Conservation (phyloP, 2,888 invertebrate genomes). For the Tipula vernalis region DNA sequence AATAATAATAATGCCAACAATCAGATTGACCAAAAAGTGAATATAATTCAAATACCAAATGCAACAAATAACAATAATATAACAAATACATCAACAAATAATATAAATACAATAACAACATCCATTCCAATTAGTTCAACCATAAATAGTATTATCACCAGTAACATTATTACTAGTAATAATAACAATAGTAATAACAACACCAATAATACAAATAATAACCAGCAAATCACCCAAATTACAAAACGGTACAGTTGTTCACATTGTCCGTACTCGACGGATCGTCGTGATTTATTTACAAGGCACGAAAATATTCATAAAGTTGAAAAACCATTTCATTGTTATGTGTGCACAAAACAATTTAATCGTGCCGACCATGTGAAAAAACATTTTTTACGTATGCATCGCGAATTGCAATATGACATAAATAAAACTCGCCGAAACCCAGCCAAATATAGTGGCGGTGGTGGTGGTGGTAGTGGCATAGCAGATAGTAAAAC, state of each 20-base stretch:
- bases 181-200: background rate
- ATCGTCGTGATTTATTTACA: constrained; percentile 79
- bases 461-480: constrained; percentile 29
- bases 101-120: constrained; percentile 6
- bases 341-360: constrained; percentile 83
- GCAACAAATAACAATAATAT: background rate
- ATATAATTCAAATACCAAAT: constrained; percentile 7
- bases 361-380: constrained; percentile 91
- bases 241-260: constrained; percentile 72
- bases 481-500: constrained; percentile 22
- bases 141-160: background rate
- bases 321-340: constrained; percentile 88
- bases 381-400: constrained; percentile 83
- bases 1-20: background rate
- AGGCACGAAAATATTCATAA: constrained; percentile 88
- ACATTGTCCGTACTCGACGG: constrained; percentile 83
- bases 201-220: background rate
- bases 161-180: background rate
- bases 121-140: background rate
- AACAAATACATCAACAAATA: constrained; percentile 7
- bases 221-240: constrained; percentile 26
- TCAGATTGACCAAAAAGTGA: constrained; percentile 4
- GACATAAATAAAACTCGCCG: constrained; percentile 70
- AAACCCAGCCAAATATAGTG: constrained; percentile 24
- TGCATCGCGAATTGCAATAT: constrained; percentile 83